A percentile compares a stretch with the other conserved stretches of the same genome.
These are phyloP conservation scores for Peromyscus nudipes DNA, from an alignment of 2,797 vertebrate species.

Conservation along the genomic window DNA sequence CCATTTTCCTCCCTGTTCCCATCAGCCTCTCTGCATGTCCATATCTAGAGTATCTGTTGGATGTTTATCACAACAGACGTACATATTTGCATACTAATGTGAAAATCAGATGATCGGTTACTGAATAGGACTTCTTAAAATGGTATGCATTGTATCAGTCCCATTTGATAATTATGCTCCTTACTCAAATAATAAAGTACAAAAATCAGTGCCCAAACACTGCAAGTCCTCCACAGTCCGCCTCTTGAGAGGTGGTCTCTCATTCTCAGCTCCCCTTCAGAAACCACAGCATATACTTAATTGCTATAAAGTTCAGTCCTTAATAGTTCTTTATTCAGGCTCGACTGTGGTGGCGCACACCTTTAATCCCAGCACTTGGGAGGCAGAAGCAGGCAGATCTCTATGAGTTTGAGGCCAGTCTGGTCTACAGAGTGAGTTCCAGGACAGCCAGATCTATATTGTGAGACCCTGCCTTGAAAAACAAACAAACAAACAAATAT, in stretches of 20 bases:
- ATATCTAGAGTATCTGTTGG: slow-evolving; percentile 20
- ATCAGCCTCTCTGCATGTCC: neutral
- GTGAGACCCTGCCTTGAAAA: neutral
- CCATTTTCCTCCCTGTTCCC: neutral
- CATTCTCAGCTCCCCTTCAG: neutral
- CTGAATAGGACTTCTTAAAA: slow-evolving; percentile 38
- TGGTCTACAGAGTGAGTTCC: neutral
- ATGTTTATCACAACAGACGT: neutral
- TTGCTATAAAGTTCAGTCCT: slow-evolving; percentile 23
- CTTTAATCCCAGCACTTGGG: neutral
- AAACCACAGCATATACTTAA: neutral
- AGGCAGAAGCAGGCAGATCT: neutral
- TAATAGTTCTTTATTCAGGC: neutral
- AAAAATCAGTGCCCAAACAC: slow-evolving; percentile 32
- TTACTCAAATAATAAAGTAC: slow-evolving; percentile 30
- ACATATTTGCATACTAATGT: neutral
- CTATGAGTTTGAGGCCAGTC: neutral
- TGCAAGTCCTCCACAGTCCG: neutral
- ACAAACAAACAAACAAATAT: neutral
- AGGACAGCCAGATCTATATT: neutral
- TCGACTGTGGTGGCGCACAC: neutral
- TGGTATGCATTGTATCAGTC: neutral
- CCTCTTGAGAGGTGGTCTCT: slow-evolving; percentile 5
- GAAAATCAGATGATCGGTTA: slow-evolving; percentile 43
- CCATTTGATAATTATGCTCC: slow-evolving; percentile 22